These are phyloP conservation scores for Miichthys miiuy DNA, from an alignment of 2,797 vertebrate species.

Conservation along the genomic window DNA sequence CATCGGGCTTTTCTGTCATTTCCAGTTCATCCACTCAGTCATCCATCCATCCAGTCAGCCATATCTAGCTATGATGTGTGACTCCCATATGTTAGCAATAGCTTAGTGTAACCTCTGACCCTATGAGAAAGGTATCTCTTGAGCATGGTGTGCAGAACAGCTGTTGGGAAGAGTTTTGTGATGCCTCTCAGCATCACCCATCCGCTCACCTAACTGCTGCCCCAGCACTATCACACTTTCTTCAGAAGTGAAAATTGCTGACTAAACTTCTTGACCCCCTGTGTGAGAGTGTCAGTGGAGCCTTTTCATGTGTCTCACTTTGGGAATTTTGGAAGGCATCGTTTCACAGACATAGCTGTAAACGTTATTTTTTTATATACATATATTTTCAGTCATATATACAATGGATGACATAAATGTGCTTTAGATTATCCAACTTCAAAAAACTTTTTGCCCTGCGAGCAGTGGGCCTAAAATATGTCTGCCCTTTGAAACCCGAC, in stretches of 20 bases:
- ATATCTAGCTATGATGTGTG: conserved; percentile 40
- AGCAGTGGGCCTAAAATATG: neutral
- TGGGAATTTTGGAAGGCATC: conserved; percentile 10
- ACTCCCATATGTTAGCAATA: conserved; percentile 48
- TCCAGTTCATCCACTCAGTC: conserved; percentile 28
- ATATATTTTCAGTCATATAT: conserved; percentile 18
- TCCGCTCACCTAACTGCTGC: neutral
- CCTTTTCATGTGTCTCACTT: conserved; percentile 13
- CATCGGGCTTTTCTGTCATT: conserved; percentile 26
- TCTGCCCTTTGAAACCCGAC: conserved; percentile 5
- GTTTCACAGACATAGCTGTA: conserved; percentile 12
- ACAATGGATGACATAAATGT: conserved; percentile 19
- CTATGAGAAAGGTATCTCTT: conserved; percentile 31
- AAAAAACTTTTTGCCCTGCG: neutral
- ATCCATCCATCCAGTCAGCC: conserved; percentile 14
- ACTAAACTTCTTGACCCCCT: conserved; percentile 40
- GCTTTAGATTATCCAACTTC: conserved; percentile 40
- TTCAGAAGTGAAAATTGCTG: conserved; percentile 46
- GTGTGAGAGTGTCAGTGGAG: conserved; percentile 12
- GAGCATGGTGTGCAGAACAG: conserved; percentile 50
- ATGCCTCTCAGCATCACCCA: conserved; percentile 18
- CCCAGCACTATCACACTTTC: neutral
- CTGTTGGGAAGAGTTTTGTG: conserved; percentile 44
- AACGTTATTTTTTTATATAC: neutral
- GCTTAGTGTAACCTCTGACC: conserved; percentile 60